Percentiles rank a stretch among this genome's conserved stretches.
phyloP scores from a whole-genome alignment of 64 coral and sea anemone species.

The Actinia equina region DNA sequence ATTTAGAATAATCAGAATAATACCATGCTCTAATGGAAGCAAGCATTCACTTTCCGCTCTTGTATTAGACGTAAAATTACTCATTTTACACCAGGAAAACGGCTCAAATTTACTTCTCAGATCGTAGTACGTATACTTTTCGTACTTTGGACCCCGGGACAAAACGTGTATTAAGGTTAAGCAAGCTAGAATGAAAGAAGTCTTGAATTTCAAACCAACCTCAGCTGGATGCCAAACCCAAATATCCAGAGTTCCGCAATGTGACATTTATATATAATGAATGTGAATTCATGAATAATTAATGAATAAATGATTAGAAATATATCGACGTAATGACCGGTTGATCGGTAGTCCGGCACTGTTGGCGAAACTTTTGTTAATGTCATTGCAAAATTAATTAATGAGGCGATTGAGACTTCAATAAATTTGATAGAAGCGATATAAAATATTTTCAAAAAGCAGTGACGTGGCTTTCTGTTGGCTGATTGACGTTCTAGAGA shows the following conservation, averaged over 20 bases:
- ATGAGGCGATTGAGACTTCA: neutral
- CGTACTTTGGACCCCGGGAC: neutral
- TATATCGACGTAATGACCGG: neutral
- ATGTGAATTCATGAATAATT: neutral
- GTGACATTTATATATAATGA: neutral
- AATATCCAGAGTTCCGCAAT: neutral
- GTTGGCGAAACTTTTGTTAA: neutral
- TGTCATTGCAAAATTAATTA: neutral
- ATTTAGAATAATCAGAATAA: neutral
- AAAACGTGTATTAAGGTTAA: neutral
- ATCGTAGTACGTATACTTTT: too few species aligned
- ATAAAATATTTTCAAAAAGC: neutral
- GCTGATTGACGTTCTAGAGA: too few species aligned
- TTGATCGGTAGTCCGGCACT: neutral
- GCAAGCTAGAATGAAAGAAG: neutral
- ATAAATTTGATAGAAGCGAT: neutral
- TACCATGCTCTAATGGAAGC: neutral
- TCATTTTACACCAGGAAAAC: neutral
- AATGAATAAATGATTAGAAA: neutral
- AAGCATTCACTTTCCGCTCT: neutral
- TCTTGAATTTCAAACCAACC: neutral
- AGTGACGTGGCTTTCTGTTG: neutral
- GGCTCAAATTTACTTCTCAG: neutral
- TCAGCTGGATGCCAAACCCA: neutral
- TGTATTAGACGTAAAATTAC: neutral